Percentiles rank a stretch among this genome's conserved stretches.
Conservation (phyloP, 2,888 invertebrate species). For the Leptinotarsa peninsularis region DNA sequence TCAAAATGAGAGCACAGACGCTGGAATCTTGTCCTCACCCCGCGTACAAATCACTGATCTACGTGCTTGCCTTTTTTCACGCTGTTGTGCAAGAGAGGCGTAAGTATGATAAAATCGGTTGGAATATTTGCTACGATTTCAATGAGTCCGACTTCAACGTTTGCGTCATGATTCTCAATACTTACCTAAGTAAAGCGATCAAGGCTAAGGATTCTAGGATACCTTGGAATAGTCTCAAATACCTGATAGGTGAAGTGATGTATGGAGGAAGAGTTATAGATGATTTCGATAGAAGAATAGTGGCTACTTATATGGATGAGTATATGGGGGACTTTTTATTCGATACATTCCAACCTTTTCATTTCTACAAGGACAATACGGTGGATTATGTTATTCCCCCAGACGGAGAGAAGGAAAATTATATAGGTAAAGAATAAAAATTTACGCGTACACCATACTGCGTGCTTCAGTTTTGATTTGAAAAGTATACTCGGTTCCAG, state of each 20-base stretch:
- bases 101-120: conserved; percentile 94
- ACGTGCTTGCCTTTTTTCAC: conserved; percentile 92
- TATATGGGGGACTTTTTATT: conserved; percentile 95
- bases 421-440: conserved; percentile 70
- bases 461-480: too few species aligned
- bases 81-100: conserved; percentile 92
- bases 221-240: conserved; percentile 92
- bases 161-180: conserved; percentile 86
- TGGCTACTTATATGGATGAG: conserved; percentile 91
- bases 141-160: conserved; percentile 93
- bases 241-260: conserved; percentile 95
- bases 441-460: background rate
- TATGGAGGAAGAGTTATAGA: conserved; percentile 95
- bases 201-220: conserved; percentile 73
- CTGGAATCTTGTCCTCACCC: conserved; percentile 81
- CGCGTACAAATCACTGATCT: conserved; percentile 84
- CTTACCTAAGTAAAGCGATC: conserved; percentile 81
- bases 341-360: conserved; percentile 90
- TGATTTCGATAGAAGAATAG: conserved; percentile 88
- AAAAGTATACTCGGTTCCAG: too few species aligned
- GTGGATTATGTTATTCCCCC: conserved; percentile 86
- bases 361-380: conserved; percentile 81
- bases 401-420: conserved; percentile 75
- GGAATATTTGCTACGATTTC: conserved; percentile 95
- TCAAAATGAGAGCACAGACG: conserved; percentile 82